phyloP scores from a whole-genome alignment of 1,140 invertebrate genomes.

The Saccostrea glomerata region DNA sequence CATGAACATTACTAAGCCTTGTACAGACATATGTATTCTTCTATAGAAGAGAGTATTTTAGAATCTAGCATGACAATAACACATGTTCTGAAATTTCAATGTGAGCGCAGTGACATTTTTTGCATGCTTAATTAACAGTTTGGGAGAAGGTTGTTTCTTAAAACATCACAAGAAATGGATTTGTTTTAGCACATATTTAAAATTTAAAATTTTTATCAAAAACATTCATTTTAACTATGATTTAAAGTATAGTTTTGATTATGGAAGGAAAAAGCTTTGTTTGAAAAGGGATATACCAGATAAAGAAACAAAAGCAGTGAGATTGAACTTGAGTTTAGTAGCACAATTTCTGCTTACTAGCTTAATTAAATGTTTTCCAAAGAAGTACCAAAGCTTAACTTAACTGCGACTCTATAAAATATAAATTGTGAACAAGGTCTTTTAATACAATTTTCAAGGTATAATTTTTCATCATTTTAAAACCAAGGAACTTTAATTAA shows the following conservation, averaged over 20 bases:
- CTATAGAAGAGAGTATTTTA: too few relatives aligned
- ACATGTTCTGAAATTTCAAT: not conserved
- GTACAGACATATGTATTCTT: too few relatives aligned
- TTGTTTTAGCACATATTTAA: not conserved
- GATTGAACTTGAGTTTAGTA: conserved; percentile 3
- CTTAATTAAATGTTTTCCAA: too few relatives aligned
- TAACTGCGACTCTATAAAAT: too few relatives aligned
- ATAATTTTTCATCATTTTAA: too few relatives aligned
- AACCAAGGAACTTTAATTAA: not conserved
- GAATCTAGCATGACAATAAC: too few relatives aligned
- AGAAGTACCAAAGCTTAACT: too few relatives aligned
- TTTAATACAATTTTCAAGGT: too few relatives aligned
- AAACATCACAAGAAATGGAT: not conserved
- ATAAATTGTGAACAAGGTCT: too few relatives aligned
- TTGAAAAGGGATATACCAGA: not conserved
- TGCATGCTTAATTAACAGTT: not conserved
- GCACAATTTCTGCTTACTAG: not conserved
- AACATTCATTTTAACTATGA: not conserved
- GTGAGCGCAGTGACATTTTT: not conserved
- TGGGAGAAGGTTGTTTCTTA: not conserved
- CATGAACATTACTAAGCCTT: too few relatives aligned
- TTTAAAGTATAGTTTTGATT: not conserved
- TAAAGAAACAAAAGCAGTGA: not conserved
- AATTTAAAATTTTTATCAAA: not conserved
- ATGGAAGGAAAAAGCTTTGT: not conserved